Evolutionary conservation across 2,797 vertebrate species (phyloP).

Genomic region (Paramormyrops hopkinsi): DNA sequence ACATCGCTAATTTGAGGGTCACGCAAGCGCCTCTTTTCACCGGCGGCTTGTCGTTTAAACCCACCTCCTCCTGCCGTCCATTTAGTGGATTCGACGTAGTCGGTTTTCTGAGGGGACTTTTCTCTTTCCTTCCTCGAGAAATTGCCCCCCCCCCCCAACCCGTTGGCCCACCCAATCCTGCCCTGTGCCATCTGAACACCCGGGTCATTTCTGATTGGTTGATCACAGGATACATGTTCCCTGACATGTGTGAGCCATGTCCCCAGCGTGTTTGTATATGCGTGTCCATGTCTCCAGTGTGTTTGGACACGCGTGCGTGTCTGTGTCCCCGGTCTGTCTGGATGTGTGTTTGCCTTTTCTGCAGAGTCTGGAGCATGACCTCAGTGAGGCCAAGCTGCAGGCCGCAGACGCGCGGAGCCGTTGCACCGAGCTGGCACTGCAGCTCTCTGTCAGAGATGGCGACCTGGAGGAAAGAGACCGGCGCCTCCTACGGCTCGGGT

Average conservation of each 20-base stretch:
- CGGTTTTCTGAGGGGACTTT: neutral
- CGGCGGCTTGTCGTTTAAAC: neutral
- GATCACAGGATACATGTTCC: neutral
- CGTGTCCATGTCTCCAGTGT: neutral
- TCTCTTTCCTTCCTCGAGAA: neutral
- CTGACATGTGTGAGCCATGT: neutral
- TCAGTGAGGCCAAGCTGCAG: slow-evolving; percentile 52
- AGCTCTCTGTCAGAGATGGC: slow-evolving; percentile 49
- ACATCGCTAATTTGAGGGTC: slow-evolving; percentile 1
- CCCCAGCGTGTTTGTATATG: no score
- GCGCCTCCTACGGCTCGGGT: slow-evolving; percentile 49
- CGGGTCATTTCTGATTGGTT: neutral
- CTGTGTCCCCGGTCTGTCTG: neutral
- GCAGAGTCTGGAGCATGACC: slow-evolving; percentile 56
- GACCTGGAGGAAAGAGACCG: slow-evolving; percentile 53
- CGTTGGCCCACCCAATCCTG: neutral
- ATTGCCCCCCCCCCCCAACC: no score
- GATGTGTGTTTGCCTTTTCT: slow-evolving; percentile 8
- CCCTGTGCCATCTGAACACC: neutral
- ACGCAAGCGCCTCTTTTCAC: neutral
- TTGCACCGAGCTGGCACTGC: slow-evolving; percentile 49
- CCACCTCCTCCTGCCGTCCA: neutral
- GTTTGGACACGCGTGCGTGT: no score
- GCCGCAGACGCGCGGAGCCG: slow-evolving; percentile 45
- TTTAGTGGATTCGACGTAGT: neutral